Evolutionary conservation across 1,140 invertebrate species (phyloP), one percentile per base, ranked within the genome.

Genomic region (Penaeus japonicus): DNA sequence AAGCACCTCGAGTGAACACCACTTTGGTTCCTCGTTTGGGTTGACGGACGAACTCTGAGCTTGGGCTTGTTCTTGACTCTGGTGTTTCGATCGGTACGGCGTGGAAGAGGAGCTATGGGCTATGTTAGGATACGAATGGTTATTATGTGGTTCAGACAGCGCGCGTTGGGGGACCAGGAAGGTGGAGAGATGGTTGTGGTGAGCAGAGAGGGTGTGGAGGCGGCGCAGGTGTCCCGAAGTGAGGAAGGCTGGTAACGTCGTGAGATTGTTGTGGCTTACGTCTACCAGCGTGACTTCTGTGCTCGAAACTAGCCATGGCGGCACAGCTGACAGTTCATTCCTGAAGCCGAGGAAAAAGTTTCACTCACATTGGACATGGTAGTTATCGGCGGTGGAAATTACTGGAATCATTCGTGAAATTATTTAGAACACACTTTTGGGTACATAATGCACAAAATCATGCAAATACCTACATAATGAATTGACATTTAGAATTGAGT

Each of bases 201-300:
- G 87, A 4, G 80, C 87, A 24, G 87, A 88, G 54, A 88, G 65
- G 27, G 87, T 88, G 81, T 88, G 87, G 47, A 88, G 87, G 81
- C 87, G 87, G 1, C 87, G 87, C 2, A 88, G 73, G 55, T 88
- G 87, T 17, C 87, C 87, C 12, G 87, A 88, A 15, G 87, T 88
- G 53, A 88, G 81, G 80, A 88, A 88, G 54, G 87, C 87, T 4
- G 87, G 87, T 18, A 88, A 55, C 80, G 65, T 55, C 7, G 87
- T 55, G 39, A 88, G 62, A 30, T 83, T 62, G 53, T 88, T 88
- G 87, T 88, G 53, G 73, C 87, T 88, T 53, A 88, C 62, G 35
- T 88, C 87, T 20, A 88, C 87, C 20, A 88, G n/a, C 24, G 18
- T 88, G 20, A 83, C 87, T 78, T 88, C 87, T 39, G 87, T 88